A percentile compares a stretch with the other conserved stretches of the same genome.
These are phyloP conservation scores for Bombylius discolor DNA, from an alignment of 2,888 invertebrate species.

Conservation along the genomic window DNA sequence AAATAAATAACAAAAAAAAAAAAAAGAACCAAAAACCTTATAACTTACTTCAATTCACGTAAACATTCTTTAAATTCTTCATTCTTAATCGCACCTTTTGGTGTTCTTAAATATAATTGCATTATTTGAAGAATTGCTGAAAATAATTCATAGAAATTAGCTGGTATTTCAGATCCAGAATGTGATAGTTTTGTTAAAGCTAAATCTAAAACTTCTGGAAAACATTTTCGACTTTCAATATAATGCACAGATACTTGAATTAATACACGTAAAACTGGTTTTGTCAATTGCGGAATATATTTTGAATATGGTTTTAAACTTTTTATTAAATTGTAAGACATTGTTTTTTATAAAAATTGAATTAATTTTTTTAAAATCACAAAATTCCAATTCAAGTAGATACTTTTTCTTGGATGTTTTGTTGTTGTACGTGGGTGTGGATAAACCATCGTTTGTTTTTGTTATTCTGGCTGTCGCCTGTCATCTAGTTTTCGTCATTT, in stretches of 20 bases:
- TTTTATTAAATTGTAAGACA: constrained; percentile 24
- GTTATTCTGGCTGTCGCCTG: too few species aligned
- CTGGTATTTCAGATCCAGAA: constrained; percentile 34
- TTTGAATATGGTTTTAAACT: constrained; percentile 29
- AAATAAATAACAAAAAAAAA: not conserved
- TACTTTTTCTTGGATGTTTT: too few species aligned
- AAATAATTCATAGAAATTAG: constrained; percentile 40
- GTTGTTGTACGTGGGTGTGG: too few species aligned
- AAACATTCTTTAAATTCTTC: constrained; percentile 38
- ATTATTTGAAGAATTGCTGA: constrained; percentile 39
- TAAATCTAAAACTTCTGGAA: constrained; percentile 32
- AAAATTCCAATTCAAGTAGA: too few species aligned
- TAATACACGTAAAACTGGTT: constrained; percentile 32
- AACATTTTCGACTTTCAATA: constrained; percentile 33
- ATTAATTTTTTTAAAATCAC: too few species aligned
- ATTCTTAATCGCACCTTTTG: constrained; percentile 36
- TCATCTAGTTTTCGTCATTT: too few species aligned
- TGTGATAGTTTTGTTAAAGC: constrained; percentile 33
- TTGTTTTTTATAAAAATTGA: not conserved
- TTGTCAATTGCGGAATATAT: constrained; percentile 30
- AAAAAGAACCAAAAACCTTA: too few species aligned
- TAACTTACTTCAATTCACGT: constrained; percentile 35
- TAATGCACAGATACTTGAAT: constrained; percentile 37
- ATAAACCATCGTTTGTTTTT: too few species aligned
- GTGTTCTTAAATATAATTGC: constrained; percentile 37